phyloP scores from a whole-genome alignment of 1,140 invertebrate genomes.

The Brachionus rotundiformis region DNA sequence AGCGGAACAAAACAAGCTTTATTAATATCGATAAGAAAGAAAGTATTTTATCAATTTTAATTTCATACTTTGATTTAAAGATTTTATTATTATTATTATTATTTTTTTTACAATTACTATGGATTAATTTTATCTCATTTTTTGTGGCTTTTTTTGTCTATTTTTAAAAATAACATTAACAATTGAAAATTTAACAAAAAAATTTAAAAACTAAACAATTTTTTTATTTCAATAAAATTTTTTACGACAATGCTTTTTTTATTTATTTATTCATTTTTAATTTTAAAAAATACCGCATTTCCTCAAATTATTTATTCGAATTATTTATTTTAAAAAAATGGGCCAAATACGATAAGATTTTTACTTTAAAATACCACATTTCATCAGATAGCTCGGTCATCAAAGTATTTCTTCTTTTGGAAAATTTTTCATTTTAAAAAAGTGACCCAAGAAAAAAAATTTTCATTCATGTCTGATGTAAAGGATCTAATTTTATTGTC shows the following conservation, averaged over 20 bases:
- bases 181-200: not conserved
- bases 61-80: not conserved
- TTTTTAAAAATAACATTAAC: constrained; percentile 1
- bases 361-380: no score
- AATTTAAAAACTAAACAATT: not conserved
- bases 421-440: no score
- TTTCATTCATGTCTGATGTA: no score
- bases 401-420: no score
- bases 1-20: not conserved
- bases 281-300: no score
- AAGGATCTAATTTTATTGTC: no score
- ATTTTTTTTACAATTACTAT: not conserved
- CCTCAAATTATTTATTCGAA: no score
- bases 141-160: constrained; percentile 11
- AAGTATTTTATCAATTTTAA: not conserved
- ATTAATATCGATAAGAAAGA: constrained; percentile 15
- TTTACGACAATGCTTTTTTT: not conserved
- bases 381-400: no score
- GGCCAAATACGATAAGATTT: no score
- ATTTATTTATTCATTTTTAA: not conserved
- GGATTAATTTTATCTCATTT: not conserved
- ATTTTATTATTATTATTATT: not conserved
- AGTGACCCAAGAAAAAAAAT: no score
- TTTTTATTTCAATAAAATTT: constrained; percentile 15
- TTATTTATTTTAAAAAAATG: no score